A percentile compares a stretch with the other conserved stretches of the same genome.
phyloP scores from a whole-genome alignment of 92 coral and sea anemone species.

The Umimayanthus chanpuru region DNA sequence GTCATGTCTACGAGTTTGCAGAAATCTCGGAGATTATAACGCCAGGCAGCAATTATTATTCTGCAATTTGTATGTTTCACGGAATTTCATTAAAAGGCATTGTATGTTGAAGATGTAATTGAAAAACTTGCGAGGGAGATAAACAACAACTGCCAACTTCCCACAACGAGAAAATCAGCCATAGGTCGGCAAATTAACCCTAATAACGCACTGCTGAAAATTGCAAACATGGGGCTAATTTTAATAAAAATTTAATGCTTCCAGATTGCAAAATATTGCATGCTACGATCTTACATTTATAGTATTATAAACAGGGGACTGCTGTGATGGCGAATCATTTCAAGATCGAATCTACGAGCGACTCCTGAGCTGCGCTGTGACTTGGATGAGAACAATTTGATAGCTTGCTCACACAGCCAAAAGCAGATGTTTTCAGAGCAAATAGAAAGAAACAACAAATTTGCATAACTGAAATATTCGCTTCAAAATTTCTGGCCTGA shows the following conservation, averaged over 20 bases:
- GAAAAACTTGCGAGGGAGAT: constrained; percentile 63
- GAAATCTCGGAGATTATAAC: constrained; percentile 30
- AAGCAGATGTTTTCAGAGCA: constrained; percentile 45
- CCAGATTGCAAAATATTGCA: constrained; percentile 14
- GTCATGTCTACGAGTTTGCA: constrained; percentile 22
- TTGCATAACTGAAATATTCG: constrained; percentile 44
- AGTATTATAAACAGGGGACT: background rate
- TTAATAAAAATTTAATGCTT: constrained; percentile 60
- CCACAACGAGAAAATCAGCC: constrained; percentile 75
- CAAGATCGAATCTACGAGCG: background rate
- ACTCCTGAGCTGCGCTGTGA: background rate
- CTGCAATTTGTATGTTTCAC: constrained; percentile 57
- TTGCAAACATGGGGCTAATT: constrained; percentile 72
- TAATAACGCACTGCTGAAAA: constrained; percentile 60
- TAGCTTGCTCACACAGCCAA: constrained; percentile 33
- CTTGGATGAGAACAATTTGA: background rate
- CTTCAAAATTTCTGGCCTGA: constrained; percentile 4
- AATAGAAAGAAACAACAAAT: constrained; percentile 22
- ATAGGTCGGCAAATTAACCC: constrained; percentile 71
- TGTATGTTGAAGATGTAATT: constrained; percentile 70
- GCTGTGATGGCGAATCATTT: constrained; percentile 24
- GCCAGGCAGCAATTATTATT: constrained; percentile 41
- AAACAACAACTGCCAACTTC: constrained; percentile 85
- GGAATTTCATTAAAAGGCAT: constrained; percentile 55
- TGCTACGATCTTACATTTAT: background rate